Evolutionary conservation across 1,140 invertebrate genomes (phyloP).

Genomic region (Pollicipes pollicipes): DNA sequence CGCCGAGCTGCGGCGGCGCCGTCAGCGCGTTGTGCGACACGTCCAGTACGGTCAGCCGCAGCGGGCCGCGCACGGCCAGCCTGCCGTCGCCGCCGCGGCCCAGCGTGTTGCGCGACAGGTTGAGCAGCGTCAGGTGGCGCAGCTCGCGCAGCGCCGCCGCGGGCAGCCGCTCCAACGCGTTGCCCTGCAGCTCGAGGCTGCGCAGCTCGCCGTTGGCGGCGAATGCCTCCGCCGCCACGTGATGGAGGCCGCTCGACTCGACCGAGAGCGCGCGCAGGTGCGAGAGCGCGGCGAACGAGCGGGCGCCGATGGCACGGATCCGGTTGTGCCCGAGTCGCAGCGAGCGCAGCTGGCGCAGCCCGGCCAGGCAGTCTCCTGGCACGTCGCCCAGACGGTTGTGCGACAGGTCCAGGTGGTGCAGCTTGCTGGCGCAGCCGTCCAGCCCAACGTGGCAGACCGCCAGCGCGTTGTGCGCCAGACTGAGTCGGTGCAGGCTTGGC

Average conservation of each 20-base stretch:
- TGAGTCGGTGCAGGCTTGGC: background rate
- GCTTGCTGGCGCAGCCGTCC: background rate
- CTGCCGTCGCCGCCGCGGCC: background rate
- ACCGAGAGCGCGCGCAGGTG: background rate
- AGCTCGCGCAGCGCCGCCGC: constrained; percentile 27
- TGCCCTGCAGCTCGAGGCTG: background rate
- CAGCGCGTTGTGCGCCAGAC: background rate
- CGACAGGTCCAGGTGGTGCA: background rate
- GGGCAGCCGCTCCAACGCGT: background rate
- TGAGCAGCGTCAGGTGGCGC: constrained; percentile 62
- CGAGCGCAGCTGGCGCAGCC: background rate
- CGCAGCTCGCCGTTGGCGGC: background rate
- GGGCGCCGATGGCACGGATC: background rate
- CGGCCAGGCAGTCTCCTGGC: background rate
- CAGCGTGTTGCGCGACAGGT: constrained; percentile 70
- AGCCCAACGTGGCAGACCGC: background rate
- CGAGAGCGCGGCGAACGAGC: background rate
- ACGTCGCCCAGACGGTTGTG: background rate
- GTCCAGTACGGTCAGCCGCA: constrained; percentile 66
- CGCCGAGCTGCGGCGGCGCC: constrained; percentile 62
- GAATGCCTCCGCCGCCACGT: background rate
- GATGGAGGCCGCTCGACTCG: background rate
- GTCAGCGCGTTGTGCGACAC: constrained; percentile 69
- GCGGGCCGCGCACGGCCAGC: constrained; percentile 34
- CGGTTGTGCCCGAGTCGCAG: background rate